Evolutionary conservation across 2,888 invertebrate species (phyloP).

Genomic region (Cephus runcator): DNA sequence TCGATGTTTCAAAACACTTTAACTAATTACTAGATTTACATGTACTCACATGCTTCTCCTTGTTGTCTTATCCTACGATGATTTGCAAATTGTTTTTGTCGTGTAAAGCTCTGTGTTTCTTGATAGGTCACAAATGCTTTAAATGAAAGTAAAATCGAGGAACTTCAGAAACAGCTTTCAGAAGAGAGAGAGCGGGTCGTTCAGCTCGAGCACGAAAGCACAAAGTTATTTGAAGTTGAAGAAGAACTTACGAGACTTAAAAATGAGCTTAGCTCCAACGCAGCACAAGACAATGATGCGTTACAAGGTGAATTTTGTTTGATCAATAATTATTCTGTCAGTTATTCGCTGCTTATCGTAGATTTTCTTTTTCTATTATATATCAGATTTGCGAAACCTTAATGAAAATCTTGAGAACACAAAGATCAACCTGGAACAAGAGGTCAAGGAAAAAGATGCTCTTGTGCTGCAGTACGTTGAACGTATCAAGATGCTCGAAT

Average conservation of each 20-base stretch:
- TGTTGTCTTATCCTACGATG: constrained; percentile 3
- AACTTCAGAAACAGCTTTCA: constrained; percentile 65
- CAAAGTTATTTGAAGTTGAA: constrained; percentile 73
- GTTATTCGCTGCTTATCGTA: neutral
- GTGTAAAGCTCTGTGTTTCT: constrained; percentile 22
- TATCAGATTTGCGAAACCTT: constrained; percentile 46
- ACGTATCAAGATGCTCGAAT: constrained; percentile 50
- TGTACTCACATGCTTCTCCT: constrained; percentile 5
- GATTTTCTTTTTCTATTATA: constrained; percentile 5
- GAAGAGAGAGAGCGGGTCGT: constrained; percentile 66
- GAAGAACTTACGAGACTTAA: constrained; percentile 74
- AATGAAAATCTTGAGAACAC: constrained; percentile 58
- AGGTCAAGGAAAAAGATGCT: constrained; percentile 51
- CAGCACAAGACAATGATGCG: constrained; percentile 52
- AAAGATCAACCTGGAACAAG: constrained; percentile 55
- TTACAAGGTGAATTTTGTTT: constrained; percentile 30
- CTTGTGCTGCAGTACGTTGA: constrained; percentile 56
- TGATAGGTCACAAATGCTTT: constrained; percentile 66
- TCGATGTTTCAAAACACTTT: constrained; percentile 18
- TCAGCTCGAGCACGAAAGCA: constrained; percentile 68
- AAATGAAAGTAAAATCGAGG: constrained; percentile 66
- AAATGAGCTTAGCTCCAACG: constrained; percentile 67
- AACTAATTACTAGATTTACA: constrained; percentile 14
- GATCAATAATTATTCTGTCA: neutral
- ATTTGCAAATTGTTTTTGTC: constrained; percentile 6